Base-by-base conservation (phyloP, 2,797 vertebrate genomes). In the Halcyon chelicuti region DNA sequence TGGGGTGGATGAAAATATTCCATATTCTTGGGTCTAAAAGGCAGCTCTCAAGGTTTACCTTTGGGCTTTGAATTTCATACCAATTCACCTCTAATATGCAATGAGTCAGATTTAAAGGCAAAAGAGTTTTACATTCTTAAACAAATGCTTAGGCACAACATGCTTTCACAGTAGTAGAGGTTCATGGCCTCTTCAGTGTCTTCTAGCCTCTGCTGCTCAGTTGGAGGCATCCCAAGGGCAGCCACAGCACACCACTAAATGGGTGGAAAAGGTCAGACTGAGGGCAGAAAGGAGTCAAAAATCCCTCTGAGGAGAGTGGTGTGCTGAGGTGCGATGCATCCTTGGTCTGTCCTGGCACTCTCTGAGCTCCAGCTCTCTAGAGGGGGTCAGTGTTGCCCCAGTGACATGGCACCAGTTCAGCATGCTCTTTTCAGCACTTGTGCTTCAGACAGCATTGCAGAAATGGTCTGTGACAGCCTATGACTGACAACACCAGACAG, bases 401-500 rank as follows among this genome's bases (percentile, higher is more conserved):
- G 17, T 2, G 7, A 65, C 42, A 26, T 19, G 22, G 8, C 29
- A 65, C 15, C 17, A 2, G 0, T n/a, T 67, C 37, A 61, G 68
- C 19, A 26, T 1, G 0, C 12, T 58, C n/a, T 37, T 37, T 55
- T 26, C 55, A 42, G 26, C 1, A 10, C 15, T 54, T 39, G 13
- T 49, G 23, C 46, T 79, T 71, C 68, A 51, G 35, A 5, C 0
- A 5, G 26, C 47, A 25, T 12, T 44, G 46, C 25, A 46, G 31
- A 29, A 39, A 12, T 26, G 35, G 31, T 57, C 31, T 63, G 21
- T 44, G 10, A 13, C 21, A 10, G 31, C 15, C 75, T 22, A n/a
- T 25, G 35, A 58, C 15, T 3, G 1, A 12, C 12, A 12, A 5
- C 22, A 20, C 6, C 0, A 0, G 29, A 19, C 3, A 11, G 52